Base-by-base conservation (phyloP, 2,113 vertebrate genomes). In the Apeltes quadracus region DNA sequence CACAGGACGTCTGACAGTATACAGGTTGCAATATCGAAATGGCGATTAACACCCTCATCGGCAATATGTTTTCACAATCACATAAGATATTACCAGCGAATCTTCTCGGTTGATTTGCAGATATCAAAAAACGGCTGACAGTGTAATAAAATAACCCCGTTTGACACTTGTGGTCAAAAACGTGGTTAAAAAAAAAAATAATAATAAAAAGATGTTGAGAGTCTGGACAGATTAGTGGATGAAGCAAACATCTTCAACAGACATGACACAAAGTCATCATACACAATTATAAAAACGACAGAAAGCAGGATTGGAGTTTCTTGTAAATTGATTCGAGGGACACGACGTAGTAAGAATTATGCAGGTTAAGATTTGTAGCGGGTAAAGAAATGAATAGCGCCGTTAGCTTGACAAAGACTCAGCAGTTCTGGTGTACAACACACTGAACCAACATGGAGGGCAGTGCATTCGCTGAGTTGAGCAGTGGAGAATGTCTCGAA, bases 381-480 rank as follows among this genome's bases (percentile, higher is more conserved):
- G 9, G 16, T 50, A 6, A 66, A 57, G 51, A 71, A 81, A 79
- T 59, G 13, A 78, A 72, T 44, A 58, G 65, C 76, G 70, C 61
- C 38, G 78, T 76, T 87, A 6, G 56, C 38, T 65, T 54, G 57
- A 79, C 39, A 72, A 67, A 67, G 56, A 54, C 44, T 74, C 39
- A n/a, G 61, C 39, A 61, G 61, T 43, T 51, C 7, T 32, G 54
- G 39, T 51, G 48, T 69, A 48, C 73, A 18, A 72, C 27, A 69
- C 46, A 55, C 59, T 69, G 51, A 85, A 44, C 58, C 43, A 5
- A 38, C 66, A 57, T 77, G 6, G 55, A 74, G 83, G 84, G 86
- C 84, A 81, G 85, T 78, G 43, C 5, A 16, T 43, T 79, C n/a
- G 34, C 76, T 51, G 76, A 75, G 70, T 75, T 80, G 14, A 87